Evolutionary conservation across 2,797 vertebrate genomes (phyloP), one percentile per base, ranked within the genome.

Genomic region (Macrochelys suwanniensis): DNA sequence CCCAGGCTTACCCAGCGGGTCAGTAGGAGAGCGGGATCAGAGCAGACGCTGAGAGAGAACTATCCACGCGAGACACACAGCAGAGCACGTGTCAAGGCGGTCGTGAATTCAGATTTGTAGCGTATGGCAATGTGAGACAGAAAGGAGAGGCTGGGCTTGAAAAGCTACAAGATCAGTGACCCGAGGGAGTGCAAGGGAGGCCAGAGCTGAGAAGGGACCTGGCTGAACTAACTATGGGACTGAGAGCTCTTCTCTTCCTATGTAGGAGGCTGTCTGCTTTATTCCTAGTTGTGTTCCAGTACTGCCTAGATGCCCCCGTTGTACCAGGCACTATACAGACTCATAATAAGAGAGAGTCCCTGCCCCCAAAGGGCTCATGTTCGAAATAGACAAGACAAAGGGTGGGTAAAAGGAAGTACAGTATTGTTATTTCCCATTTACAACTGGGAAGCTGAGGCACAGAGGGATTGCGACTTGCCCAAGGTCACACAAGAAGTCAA

Each of bases 391-490:
- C 45, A 49, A 77, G 68, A 23, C n/a, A 37, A 71, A 71, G 37
- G 7, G 42, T 6, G 4, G 45, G 12, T n/a, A 26, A 68, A 17
- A 68, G n/a, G 19, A 91, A 47, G 6, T 42, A 42, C 37, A 42
- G 37, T 7, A 25, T 1, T 47, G 9, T 3, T 87, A 87, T 9
- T 51, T 4, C 3, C 89, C 23, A 33, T 61, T 11, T 56, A 89
- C 57, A 6, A 19, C 28, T 31, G 56, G 3, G 6, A 17, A 28
- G 2, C 0, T 0, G 28, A 90, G 57, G 17, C 9, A 6, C 82
- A 84, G 49, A 37, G 12, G 7, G 4, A 80, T 51, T 28, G 13
- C 16, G 54, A 59, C 10, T 7, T 82, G 80, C 42, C 56, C 26
- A 4, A 13, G 11, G 16, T 59, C 80, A 59, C 12, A 6, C 26